A percentile compares a stretch with the other conserved stretches of the same genome.
These are phyloP conservation scores for Menidia menidia DNA, from an alignment of 2,797 vertebrate species.

Conservation along the genomic window DNA sequence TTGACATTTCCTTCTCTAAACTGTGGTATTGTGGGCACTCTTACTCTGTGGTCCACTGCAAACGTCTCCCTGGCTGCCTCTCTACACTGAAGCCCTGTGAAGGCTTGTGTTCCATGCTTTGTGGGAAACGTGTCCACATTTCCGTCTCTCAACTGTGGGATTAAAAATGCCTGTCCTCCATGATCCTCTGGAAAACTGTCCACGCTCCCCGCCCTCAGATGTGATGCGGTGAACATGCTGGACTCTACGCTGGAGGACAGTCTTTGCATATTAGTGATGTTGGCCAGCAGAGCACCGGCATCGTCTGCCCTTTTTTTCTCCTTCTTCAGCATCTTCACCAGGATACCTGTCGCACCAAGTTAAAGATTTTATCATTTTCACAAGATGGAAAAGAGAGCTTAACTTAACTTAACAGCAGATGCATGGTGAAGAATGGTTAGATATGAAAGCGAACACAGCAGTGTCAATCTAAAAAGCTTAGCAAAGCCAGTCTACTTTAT, in stretches of 20 bases:
- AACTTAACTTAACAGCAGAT: slow-evolving; percentile 3
- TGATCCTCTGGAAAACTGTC: neutral
- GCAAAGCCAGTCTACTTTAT: neutral
- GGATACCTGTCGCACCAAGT: slow-evolving; percentile 83
- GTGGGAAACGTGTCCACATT: slow-evolving; percentile 32
- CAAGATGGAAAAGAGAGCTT: neutral
- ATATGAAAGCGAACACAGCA: neutral
- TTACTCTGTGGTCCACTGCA: neutral
- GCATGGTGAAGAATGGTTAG: neutral
- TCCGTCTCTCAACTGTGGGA: neutral
- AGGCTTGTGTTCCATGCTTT: slow-evolving; percentile 15
- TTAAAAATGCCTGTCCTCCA: neutral
- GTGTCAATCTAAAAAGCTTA: neutral
- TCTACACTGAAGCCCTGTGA: slow-evolving; percentile 1
- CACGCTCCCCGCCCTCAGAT: slow-evolving; percentile 27
- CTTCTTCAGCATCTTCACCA: slow-evolving; percentile 91
- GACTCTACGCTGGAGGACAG: slow-evolving; percentile 37
- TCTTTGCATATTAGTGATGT: slow-evolving; percentile 29
- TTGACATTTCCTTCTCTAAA: slow-evolving; percentile 30
- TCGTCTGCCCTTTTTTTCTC: slow-evolving; percentile 87
- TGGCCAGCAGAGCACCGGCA: slow-evolving; percentile 63
- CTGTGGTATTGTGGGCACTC: neutral
- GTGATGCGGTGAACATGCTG: neutral
- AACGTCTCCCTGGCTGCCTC: slow-evolving; percentile 25
- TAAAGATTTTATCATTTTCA: slow-evolving; percentile 72